phyloP scores from a whole-genome alignment of 2,113 vertebrate genomes.

The Chaenocephalus aceratus region DNA sequence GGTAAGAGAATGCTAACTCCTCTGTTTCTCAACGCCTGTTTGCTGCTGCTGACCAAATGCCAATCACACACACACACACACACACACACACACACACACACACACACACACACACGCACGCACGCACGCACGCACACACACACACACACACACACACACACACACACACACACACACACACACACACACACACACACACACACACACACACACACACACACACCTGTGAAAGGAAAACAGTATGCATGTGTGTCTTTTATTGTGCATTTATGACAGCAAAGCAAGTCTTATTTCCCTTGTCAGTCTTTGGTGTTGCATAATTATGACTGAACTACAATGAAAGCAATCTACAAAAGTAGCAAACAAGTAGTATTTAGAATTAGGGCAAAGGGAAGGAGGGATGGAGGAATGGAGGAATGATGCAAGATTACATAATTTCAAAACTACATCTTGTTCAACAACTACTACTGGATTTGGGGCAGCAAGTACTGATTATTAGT shows the following conservation, averaged over 20 bases:
- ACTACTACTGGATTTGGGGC: not conserved
- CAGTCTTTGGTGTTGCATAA: slow-evolving; percentile 50
- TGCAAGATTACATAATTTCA: not conserved
- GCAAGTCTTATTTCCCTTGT: slow-evolving; percentile 59
- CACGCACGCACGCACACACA: slow-evolving; percentile 1
- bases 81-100: no score
- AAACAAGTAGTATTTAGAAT: slow-evolving; percentile 32
- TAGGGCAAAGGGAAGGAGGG: slow-evolving; percentile 8
- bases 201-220: no score
- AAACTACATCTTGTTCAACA: not conserved
- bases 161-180: no score
- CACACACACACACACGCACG: slow-evolving; percentile 1
- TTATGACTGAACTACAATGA: slow-evolving; percentile 55
- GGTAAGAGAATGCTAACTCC: no score
- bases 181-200: no score
- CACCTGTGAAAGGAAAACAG: not conserved
- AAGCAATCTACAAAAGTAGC: slow-evolving; percentile 56
- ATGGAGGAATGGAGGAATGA: not conserved
- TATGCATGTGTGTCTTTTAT: no score
- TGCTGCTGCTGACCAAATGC: no score
- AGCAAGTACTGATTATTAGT: not conserved
- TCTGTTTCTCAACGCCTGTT: no score
- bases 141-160: no score
- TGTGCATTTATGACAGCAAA: slow-evolving; percentile 49
- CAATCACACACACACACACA: no score